These are phyloP conservation scores for Onchidella celtica DNA, from an alignment of 2,888 invertebrate species.

Conservation along the genomic window DNA sequence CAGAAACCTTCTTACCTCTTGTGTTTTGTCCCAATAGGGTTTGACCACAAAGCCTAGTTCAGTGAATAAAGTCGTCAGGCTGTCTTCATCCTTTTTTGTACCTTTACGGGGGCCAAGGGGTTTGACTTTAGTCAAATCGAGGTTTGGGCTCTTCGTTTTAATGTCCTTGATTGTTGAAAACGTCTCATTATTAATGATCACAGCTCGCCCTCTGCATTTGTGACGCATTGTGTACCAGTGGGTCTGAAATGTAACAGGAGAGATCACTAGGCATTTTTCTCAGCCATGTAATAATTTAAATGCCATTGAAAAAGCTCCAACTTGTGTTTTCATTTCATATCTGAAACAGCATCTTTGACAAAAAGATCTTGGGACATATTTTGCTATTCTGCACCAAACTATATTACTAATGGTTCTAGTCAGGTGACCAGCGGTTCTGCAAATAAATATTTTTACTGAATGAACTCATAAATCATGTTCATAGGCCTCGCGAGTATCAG, in stretches of 20 bases:
- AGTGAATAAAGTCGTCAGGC: background rate
- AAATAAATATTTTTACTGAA: no score
- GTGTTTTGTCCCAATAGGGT: background rate
- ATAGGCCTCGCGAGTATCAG: no score
- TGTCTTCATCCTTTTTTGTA: background rate
- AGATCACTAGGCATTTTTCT: background rate
- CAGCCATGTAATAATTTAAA: background rate
- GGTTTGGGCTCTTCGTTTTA: no score
- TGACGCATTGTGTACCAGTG: background rate
- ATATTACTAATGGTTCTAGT: background rate
- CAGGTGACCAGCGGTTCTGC: no score
- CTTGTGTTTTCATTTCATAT: no score
- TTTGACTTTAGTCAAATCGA: no score
- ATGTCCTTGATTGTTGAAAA: no score
- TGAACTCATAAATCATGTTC: no score
- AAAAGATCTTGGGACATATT: no score
- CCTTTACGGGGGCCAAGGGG: no score
- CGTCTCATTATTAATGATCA: background rate
- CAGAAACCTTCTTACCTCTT: background rate
- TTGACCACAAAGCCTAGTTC: background rate
- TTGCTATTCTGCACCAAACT: background rate
- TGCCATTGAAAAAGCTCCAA: background rate
- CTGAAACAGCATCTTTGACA: no score
- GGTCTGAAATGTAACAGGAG: background rate
- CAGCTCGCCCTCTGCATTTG: background rate